Evolutionary conservation across 2,888 invertebrate genomes (phyloP).

Genomic region (Caenorhabditis sinica): DNA sequence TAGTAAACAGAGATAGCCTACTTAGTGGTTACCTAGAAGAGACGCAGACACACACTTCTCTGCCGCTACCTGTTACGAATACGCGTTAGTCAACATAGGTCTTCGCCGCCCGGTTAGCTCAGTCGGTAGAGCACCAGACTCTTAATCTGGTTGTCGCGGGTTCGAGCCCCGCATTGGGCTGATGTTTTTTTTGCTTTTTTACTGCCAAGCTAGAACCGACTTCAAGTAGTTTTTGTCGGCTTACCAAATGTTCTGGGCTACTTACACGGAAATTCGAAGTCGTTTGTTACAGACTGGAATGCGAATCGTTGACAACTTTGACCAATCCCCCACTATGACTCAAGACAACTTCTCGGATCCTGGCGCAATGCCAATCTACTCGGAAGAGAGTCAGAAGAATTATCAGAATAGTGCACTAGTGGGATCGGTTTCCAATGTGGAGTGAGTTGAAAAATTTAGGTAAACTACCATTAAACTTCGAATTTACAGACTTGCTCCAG

Average conservation of each 20-base stretch:
- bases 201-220: not conserved
- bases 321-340: conserved; percentile 60
- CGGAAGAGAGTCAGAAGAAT: conserved; percentile 62
- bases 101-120: conserved; percentile 80
- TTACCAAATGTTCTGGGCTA: not conserved
- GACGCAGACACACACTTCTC: conserved; percentile 11
- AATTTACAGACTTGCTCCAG: conserved; percentile 53
- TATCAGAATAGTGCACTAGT: conserved; percentile 52
- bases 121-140: conserved; percentile 83
- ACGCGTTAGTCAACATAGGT: not conserved
- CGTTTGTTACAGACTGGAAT: conserved; percentile 69
- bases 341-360: conserved; percentile 71
- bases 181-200: conserved; percentile 13
- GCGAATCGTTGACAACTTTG: conserved; percentile 70
- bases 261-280: not conserved
- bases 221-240: not conserved
- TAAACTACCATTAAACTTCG: no score
- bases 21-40: not conserved
- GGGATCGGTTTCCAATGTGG: conserved; percentile 64
- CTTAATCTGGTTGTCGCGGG: conserved; percentile 83
- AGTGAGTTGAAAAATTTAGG: conserved; percentile 9
- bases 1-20: not conserved
- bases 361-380: conserved; percentile 61
- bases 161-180: conserved; percentile 79
- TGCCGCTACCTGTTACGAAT: not conserved